phyloP scores from a whole-genome alignment of 2,113 vertebrate genomes.

The Brachionichthys hirsutus region DNA sequence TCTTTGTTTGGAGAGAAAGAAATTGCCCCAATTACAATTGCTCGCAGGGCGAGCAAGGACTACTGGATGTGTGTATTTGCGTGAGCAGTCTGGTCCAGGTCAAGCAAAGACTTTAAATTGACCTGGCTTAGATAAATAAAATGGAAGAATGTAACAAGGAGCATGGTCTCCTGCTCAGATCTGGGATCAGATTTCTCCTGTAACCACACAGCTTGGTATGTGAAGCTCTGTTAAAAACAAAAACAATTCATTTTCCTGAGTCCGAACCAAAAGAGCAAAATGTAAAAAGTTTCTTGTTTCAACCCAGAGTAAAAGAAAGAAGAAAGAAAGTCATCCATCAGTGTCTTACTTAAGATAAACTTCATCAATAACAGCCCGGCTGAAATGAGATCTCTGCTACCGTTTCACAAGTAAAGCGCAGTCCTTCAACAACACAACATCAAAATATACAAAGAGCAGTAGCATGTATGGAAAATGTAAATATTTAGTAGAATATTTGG shows the following conservation, averaged over 20 bases:
- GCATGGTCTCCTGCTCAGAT: slow-evolving; percentile 31
- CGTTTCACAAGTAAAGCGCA: neutral
- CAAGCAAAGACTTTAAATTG: slow-evolving; percentile 55
- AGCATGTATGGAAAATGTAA: too few relatives aligned
- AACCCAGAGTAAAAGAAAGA: neutral
- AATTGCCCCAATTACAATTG: slow-evolving; percentile 65
- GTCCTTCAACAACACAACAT: too few relatives aligned
- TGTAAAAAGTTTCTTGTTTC: slow-evolving; percentile 20
- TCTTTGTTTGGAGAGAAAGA: slow-evolving; percentile 77
- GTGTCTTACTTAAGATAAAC: slow-evolving; percentile 38
- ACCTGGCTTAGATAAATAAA: slow-evolving; percentile 67
- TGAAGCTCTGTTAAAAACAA: slow-evolving; percentile 14
- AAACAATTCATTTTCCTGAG: slow-evolving; percentile 43
- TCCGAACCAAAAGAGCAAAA: slow-evolving; percentile 1
- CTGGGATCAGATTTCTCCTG: slow-evolving; percentile 35
- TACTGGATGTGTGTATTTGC: slow-evolving; percentile 43
- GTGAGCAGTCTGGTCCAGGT: slow-evolving; percentile 54
- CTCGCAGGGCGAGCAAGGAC: slow-evolving; percentile 12
- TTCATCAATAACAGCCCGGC: slow-evolving; percentile 12
- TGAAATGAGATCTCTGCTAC: slow-evolving; percentile 16
- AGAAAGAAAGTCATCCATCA: slow-evolving; percentile 26
- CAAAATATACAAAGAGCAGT: too few relatives aligned
- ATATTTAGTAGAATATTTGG: too few relatives aligned
- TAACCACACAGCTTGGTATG: slow-evolving; percentile 28
- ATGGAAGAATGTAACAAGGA: slow-evolving; percentile 54